Percentiles rank a stretch among this genome's conserved stretches.
Evolutionary conservation across 2,888 invertebrate species (phyloP).

Genomic region (Caenorhabditis auriculariae): DNA sequence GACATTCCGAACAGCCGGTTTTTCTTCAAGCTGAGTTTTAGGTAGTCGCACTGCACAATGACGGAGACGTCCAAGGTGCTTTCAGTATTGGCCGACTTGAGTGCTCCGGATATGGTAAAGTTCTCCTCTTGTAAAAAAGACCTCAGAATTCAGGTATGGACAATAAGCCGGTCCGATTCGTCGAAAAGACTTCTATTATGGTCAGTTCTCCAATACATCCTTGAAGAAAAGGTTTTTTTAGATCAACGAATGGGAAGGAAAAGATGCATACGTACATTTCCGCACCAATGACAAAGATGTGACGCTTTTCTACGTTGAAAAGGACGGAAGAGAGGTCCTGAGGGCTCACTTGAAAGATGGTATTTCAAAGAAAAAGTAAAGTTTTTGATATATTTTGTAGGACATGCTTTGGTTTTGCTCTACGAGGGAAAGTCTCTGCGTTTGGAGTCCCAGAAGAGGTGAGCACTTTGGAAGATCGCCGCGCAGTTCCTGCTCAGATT

Average conservation of each 20-base stretch:
- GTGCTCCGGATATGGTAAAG: constrained; percentile 44
- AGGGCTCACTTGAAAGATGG: neutral
- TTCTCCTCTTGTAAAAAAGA: neutral
- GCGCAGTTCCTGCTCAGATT: constrained; percentile 19
- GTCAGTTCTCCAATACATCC: too few species aligned
- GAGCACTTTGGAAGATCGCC: neutral
- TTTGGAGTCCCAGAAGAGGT: constrained; percentile 13
- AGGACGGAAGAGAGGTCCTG: too few species aligned
- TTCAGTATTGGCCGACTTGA: constrained; percentile 45
- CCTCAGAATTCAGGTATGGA: constrained; percentile 5
- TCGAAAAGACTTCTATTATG: neutral
- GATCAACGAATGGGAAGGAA: constrained; percentile 16
- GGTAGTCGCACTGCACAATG: constrained; percentile 26
- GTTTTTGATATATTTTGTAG: neutral
- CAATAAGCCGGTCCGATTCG: constrained; percentile 18
- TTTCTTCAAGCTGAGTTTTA: too few species aligned
- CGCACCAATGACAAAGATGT: constrained; percentile 18
- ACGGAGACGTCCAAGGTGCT: constrained; percentile 32
- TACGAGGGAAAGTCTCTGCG: neutral
- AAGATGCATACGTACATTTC: constrained; percentile 23
- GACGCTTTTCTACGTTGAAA: constrained; percentile 8
- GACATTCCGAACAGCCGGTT: too few species aligned
- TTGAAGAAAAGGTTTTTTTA: constrained; percentile 2
- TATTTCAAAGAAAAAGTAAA: neutral
- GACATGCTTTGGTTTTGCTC: neutral